Base-by-base conservation (phyloP, 1,140 invertebrate genomes). In the Bombus superbus region DNA sequence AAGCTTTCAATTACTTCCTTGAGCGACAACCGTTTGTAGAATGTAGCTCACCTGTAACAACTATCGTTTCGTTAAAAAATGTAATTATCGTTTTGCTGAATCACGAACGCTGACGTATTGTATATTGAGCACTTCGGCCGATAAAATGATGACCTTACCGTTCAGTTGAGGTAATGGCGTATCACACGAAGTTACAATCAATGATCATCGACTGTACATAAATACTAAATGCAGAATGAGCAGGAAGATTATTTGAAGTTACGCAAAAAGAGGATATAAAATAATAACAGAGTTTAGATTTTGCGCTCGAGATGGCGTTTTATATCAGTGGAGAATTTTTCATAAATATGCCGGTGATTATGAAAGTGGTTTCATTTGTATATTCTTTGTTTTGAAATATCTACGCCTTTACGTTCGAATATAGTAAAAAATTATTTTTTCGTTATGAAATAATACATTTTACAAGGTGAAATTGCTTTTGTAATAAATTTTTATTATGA, bases 21-120 rank as follows among this genome's bases (percentile, higher is more conserved):
- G 6, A 32, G 53, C 42, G 35, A 64, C 53, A 57, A 64, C 10
- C 25, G 32, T 11, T 32, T 9, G 0, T 18, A 59, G 13, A 80
- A 57, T 85, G 53, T 28, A 38, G 32, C 6, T 62, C 11, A 3
- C 4, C 57, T 8, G 68, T 25, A 68, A n/a, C 28, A 57, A 25
- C 87, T 92, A 77, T 42, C 4, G 53, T 18, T 64, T 38, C 40
- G 3, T 82, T 47, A 15, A 32, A 53, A 75, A 10, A 47, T 72
- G 47, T 15, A 83, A 79, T 82, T 86, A 53, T 69, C 79, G 57
- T 91, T 92, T 73, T 91, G 92, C 92, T 93, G 92, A 93, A 91
- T 93, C 92, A 93, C 89, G 81, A 62, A 47, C n/a, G 53, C 35
- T 71, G 73, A 68, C 64, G 57, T 80, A 80, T 42, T 3, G 6